A percentile compares a stretch with the other conserved stretches of the same genome.
Conservation (phyloP, 2,113 vertebrate species). For the Mustela nigripes region DNA sequence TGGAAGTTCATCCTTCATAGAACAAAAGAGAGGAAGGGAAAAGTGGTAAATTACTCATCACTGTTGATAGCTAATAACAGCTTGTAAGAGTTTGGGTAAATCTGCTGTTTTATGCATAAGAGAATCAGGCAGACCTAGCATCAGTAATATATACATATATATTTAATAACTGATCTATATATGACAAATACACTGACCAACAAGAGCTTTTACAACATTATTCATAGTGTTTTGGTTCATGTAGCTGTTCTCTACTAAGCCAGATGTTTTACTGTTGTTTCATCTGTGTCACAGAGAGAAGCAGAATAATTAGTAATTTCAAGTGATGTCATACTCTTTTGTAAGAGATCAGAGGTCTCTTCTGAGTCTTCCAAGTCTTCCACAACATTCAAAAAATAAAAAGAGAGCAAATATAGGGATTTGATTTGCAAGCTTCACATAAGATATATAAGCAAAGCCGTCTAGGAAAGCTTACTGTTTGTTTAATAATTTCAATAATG, state of each 20-base stretch:
- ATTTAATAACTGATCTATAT: background rate
- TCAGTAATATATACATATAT: background rate
- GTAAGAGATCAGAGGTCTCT: conserved; percentile 49
- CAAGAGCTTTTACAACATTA: background rate
- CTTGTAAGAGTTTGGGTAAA: background rate
- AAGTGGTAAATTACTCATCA: background rate
- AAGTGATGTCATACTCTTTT: conserved; percentile 62
- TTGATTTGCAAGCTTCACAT: conserved; percentile 8
- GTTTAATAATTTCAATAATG: background rate
- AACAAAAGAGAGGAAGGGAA: background rate
- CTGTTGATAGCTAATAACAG: background rate
- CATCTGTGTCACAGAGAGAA: background rate
- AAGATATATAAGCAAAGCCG: background rate
- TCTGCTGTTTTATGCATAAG: background rate
- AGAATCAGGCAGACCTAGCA: background rate
- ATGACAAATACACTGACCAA: background rate
- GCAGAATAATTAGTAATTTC: background rate
- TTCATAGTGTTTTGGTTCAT: background rate
- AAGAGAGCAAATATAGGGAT: conserved; percentile 30
- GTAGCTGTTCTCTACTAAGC: background rate
- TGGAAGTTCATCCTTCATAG: background rate
- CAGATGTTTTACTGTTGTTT: background rate
- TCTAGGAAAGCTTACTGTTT: background rate
- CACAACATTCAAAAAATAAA: conserved; percentile 14
- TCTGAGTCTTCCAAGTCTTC: conserved; percentile 11